Evolutionary conservation across 2,888 invertebrate genomes (phyloP), one percentile per base, ranked within the genome.

Genomic region (Drosophila lacicola): DNA sequence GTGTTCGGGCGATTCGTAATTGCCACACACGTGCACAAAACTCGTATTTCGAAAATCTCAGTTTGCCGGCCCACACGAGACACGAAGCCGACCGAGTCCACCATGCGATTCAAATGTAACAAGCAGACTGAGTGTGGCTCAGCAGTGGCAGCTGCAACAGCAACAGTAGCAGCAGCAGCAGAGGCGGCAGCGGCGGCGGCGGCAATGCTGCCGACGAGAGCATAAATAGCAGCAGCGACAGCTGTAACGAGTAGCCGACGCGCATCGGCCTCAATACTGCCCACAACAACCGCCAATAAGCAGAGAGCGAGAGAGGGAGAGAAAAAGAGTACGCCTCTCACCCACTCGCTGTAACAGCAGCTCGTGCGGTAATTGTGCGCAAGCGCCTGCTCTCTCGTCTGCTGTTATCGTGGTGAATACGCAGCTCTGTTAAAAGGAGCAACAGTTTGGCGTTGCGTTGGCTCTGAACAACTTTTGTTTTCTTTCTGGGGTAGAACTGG

Each of bases 111-210:
- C 80, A 80, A 80, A 71, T 82, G 80, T 82, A 72, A 54, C 80
- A 82, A 79, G 69, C 89, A 83, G 89, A 88, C 87, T 88, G 78
- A 83, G 78, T 58, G 42, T 53, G 42, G 46, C 64, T 53, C 58
- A 50, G 62, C 53, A 74, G 55, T 49, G 25, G 37, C 68, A 51
- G 46, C 46, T 37, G 34, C 49, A 25, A 46, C 73, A 37, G 56
- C 58, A 25, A n/a, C 54, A 44, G 29, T 37, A 41, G 33, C 39
- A 19, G 54, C 46, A 34, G 74, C 53, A 65, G 41, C 44, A 19
- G 33, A 29, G 55, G 42, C 46, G 55, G 44, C 74, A 60, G 61
- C 42, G 42, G 36, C 57, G 53, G 65, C 47, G 25, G 19, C 65
- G 47, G 47, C 37, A 14, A 49, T 39, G 19, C 17, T 17, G 53